These are phyloP conservation scores for Orycteropus afer DNA, from an alignment of 2,113 vertebrate species.

Conservation along the genomic window DNA sequence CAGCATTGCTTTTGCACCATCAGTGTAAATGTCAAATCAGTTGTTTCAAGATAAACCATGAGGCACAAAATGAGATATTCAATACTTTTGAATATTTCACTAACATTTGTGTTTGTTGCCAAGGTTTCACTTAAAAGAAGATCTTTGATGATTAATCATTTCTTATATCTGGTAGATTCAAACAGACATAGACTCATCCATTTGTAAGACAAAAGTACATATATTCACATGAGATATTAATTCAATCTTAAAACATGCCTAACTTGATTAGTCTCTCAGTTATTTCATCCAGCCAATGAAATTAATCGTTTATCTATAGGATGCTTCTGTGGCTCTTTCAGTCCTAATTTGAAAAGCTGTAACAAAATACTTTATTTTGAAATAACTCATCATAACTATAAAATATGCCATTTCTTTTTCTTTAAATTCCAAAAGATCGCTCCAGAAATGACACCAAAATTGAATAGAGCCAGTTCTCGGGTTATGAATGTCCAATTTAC, in stretches of 20 bases:
- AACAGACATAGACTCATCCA: background rate
- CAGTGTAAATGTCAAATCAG: background rate
- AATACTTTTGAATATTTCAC: conserved; percentile 56
- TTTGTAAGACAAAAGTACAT: background rate
- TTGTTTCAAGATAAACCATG: background rate
- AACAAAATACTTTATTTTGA: background rate
- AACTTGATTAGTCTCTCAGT: background rate
- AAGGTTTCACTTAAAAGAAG: conserved; percentile 44
- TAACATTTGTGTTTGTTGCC: conserved; percentile 23
- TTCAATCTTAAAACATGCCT: background rate
- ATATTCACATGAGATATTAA: background rate
- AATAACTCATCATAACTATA: background rate
- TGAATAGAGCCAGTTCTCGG: too few species aligned
- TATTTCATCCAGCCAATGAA: background rate
- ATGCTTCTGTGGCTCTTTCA: background rate
- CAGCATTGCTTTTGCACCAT: background rate
- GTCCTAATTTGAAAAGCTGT: background rate
- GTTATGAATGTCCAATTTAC: too few species aligned
- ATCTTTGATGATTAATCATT: conserved; percentile 15
- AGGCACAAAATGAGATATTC: conserved; percentile 21
- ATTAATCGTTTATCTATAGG: background rate
- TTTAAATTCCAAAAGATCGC: background rate
- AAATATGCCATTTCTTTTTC: background rate
- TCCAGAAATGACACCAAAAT: background rate
- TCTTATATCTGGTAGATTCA: background rate